Evolutionary conservation across 2,888 invertebrate species (phyloP).

Genomic region (Apotomis turbidana): DNA sequence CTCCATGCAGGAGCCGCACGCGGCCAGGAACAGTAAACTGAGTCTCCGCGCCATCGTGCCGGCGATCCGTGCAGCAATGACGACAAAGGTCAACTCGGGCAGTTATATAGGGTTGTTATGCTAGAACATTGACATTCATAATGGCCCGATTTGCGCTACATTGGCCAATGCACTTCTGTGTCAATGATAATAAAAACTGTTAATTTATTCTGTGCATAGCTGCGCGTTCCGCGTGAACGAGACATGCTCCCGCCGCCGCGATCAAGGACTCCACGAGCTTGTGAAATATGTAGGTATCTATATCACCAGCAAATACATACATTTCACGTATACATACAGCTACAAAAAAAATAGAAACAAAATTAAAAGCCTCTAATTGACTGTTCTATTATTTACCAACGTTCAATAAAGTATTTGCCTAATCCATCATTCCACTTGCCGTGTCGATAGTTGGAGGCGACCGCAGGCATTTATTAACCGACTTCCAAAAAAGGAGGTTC

Average conservation of each 20-base stretch:
- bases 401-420: too few relatives aligned
- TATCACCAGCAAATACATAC: background rate
- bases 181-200: conserved; percentile 82
- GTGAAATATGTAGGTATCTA: conserved; percentile 7
- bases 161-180: conserved; percentile 80
- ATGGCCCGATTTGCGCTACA: conserved; percentile 72
- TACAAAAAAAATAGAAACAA: background rate
- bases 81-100: conserved; percentile 69
- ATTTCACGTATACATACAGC: background rate
- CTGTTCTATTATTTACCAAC: too few relatives aligned
- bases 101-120: conserved; percentile 77
- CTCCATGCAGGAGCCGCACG: conserved; percentile 67
- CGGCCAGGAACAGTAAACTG: conserved; percentile 58
- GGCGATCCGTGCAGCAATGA: conserved; percentile 66
- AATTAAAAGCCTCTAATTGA: too few relatives aligned
- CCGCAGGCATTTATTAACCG: too few relatives aligned
- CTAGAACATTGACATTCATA: conserved; percentile 77
- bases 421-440: too few relatives aligned
- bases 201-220: conserved; percentile 75
- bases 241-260: conserved; percentile 30
- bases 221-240: conserved; percentile 58
- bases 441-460: too few relatives aligned
- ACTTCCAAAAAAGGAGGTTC: too few relatives aligned
- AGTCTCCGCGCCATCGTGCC: conserved; percentile 69
- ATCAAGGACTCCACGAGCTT: conserved; percentile 28